phyloP scores from a whole-genome alignment of 2,797 vertebrate genomes.

The Selene dorsalis region DNA sequence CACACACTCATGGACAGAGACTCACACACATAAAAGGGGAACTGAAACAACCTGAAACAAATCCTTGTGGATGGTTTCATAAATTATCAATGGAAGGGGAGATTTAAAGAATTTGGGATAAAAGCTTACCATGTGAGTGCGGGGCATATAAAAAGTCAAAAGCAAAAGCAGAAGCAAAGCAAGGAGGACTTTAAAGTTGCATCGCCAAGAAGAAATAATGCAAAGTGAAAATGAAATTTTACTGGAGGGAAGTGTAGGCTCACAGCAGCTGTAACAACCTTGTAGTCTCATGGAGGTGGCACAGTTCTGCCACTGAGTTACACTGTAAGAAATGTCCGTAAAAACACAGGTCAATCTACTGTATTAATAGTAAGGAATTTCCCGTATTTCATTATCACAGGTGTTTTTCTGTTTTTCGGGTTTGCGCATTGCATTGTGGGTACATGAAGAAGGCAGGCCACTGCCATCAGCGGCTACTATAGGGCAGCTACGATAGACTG shows the following conservation, averaged over 20 bases:
- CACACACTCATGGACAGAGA: conserved; percentile 12
- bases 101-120: conserved; percentile 48
- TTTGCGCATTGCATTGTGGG: no score
- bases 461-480: no score
- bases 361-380: no score
- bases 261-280: conserved; percentile 8
- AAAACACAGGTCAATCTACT: no score
- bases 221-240: conserved; percentile 27
- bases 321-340: no score
- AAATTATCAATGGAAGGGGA: conserved; percentile 59
- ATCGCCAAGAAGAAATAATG: conserved; percentile 29
- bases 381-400: no score
- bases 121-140: conserved; percentile 16
- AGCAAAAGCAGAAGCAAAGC: conserved; percentile 8
- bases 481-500: no score
- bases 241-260: conserved; percentile 38
- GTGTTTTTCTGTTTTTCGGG: no score
- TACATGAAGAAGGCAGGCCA: no score
- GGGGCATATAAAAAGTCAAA: background rate
- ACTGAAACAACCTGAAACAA: conserved; percentile 29
- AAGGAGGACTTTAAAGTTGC: background rate
- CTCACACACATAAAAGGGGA: conserved; percentile 16
- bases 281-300: background rate
- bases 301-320: background rate
- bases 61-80: conserved; percentile 32